Percentiles rank a stretch among this genome's conserved stretches.
phyloP scores from a whole-genome alignment of 2,113 vertebrate genomes.

The Mobula hypostoma region DNA sequence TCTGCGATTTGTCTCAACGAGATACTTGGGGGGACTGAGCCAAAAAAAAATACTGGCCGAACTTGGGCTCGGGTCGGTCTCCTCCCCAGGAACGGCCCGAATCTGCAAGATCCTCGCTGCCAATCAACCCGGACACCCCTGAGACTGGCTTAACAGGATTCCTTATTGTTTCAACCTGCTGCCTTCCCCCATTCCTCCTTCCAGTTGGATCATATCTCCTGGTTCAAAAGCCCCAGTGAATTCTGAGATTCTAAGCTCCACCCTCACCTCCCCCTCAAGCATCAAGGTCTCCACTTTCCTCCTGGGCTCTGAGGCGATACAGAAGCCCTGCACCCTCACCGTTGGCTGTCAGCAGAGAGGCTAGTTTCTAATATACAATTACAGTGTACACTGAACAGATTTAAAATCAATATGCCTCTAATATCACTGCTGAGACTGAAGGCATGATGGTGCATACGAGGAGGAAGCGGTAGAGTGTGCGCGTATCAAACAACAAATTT shows the following conservation, averaged over 20 bases:
- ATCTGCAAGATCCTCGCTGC: neutral
- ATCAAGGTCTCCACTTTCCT: constrained; percentile 55
- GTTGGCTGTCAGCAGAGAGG: constrained; percentile 48
- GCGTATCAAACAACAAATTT: constrained; percentile 47
- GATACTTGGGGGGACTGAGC: neutral
- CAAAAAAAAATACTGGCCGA: neutral
- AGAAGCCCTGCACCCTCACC: constrained; percentile 53
- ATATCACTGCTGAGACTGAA: constrained; percentile 68
- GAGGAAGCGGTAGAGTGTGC: constrained; percentile 70
- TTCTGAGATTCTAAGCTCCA: neutral
- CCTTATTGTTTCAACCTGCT: neutral
- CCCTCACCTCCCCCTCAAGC: neutral
- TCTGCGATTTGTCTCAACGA: neutral
- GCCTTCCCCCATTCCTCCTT: neutral
- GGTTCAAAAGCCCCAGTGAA: neutral
- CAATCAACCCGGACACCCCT: neutral
- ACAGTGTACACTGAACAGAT: constrained; percentile 66
- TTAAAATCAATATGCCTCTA: constrained; percentile 83
- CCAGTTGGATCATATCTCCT: neutral
- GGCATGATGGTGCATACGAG: constrained; percentile 61
- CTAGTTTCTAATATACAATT: constrained; percentile 71
- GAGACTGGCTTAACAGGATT: neutral
- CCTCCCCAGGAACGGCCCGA: neutral
- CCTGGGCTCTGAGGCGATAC: constrained; percentile 51
- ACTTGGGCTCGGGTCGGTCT: no score